Evolutionary conservation across 2,888 invertebrate genomes (phyloP).

Genomic region (Apamea epomidion): DNA sequence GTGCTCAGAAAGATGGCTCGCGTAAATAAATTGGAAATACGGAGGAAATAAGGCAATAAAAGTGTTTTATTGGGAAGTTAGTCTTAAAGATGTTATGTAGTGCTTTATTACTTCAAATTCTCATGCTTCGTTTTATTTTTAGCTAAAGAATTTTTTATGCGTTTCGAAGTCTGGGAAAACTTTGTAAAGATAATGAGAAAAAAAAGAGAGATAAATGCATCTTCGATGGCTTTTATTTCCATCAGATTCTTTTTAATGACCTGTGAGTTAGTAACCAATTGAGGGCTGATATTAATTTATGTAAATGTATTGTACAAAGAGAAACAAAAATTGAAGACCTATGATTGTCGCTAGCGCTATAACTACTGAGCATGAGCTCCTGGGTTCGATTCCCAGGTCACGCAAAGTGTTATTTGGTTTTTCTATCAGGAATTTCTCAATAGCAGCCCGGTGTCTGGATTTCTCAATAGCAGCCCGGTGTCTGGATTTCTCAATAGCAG

Average conservation of each 20-base stretch:
- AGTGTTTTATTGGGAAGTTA: conserved; percentile 4
- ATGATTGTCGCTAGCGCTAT: not conserved
- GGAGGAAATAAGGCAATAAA: conserved; percentile 13
- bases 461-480: too few relatives aligned
- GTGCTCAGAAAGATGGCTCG: conserved; percentile 19
- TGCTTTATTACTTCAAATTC: not conserved
- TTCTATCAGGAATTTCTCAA: too few relatives aligned
- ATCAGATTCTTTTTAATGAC: not conserved
- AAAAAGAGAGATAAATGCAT: not conserved
- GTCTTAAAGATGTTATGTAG: not conserved
- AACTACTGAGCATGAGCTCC: not conserved
- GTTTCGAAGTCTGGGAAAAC: not conserved
- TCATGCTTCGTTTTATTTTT: not conserved
- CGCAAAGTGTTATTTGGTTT: not conserved
- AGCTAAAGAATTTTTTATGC: too few relatives aligned
- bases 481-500: too few relatives aligned
- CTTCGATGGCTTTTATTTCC: not conserved
- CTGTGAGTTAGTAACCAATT: not conserved
- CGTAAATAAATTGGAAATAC: conserved; percentile 42
- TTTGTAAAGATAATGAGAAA: not conserved
- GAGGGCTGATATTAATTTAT: not conserved
- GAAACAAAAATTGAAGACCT: not conserved
- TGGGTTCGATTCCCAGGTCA: not conserved
- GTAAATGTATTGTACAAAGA: not conserved
- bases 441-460: too few relatives aligned